phyloP scores from a whole-genome alignment of 1,140 invertebrate genomes.

The Himalopsyche phryganea region DNA sequence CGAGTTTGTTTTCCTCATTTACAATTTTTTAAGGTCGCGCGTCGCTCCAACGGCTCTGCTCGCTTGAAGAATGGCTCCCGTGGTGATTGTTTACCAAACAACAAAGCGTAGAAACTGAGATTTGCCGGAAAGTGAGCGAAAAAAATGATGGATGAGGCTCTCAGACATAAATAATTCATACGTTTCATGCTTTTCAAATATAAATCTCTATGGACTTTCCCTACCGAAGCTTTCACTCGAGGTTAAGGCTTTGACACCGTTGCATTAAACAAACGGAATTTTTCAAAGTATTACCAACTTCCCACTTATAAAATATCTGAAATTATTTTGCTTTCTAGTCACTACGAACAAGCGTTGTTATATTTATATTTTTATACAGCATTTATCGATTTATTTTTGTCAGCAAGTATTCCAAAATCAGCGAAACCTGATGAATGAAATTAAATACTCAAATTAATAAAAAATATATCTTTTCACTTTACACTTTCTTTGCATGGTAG shows the following conservation, averaged over 20 bases:
- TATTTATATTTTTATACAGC: too few species aligned
- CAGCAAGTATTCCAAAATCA: too few species aligned
- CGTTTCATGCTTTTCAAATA: constrained; percentile 25
- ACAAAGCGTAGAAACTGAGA: constrained; percentile 25
- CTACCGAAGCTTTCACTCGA: constrained; percentile 3
- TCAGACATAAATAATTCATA: constrained; percentile 30
- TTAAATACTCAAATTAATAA: too few species aligned
- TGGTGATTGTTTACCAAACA: constrained; percentile 17
- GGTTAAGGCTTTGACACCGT: constrained; percentile 10
- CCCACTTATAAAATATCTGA: background rate
- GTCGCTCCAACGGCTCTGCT: too few species aligned
- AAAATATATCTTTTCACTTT: too few species aligned
- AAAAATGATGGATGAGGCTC: constrained; percentile 31
- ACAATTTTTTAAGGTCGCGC: too few species aligned
- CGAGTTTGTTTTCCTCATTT: too few species aligned
- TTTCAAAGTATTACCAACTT: constrained; percentile 14
- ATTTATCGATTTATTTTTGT: too few species aligned
- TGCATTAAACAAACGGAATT: constrained; percentile 18
- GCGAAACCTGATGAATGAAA: too few species aligned
- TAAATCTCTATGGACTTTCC: constrained; percentile 13
- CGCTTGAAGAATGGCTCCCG: constrained; percentile 18
- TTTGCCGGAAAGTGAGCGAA: constrained; percentile 14
- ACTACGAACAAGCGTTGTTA: too few species aligned
- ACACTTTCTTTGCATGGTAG: too few species aligned
- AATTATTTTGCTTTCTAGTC: too few species aligned